Conservation (phyloP, 2,888 invertebrate genomes). For the Ectropis crepuscularia region DNA sequence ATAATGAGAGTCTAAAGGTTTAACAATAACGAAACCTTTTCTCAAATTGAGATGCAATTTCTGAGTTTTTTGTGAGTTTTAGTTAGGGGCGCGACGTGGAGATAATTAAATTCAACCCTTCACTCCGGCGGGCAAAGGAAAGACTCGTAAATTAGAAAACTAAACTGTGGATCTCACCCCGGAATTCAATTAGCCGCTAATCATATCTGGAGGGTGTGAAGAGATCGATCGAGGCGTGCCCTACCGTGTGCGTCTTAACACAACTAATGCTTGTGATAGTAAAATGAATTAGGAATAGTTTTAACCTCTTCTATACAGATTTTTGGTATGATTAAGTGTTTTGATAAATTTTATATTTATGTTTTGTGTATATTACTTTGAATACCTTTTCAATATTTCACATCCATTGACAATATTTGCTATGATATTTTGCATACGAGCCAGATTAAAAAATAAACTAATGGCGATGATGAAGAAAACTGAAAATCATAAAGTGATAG, state of each 20-base stretch:
- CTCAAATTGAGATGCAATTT: slow-evolving; percentile 65
- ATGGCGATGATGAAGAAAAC: no score
- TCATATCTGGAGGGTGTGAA: slow-evolving; percentile 83
- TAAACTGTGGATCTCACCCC: slow-evolving; percentile 83
- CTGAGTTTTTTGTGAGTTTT: slow-evolving; percentile 65
- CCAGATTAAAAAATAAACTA: no score
- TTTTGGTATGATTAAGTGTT: no score
- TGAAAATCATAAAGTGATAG: no score
- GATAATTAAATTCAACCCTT: slow-evolving; percentile 84
- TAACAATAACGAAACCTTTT: slow-evolving; percentile 53
- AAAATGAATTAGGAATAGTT: slow-evolving; percentile 29
- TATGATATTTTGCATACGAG: no score
- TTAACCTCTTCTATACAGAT: no score
- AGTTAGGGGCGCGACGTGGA: slow-evolving; percentile 63
- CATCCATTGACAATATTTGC: no score
- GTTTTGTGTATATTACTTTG: no score
- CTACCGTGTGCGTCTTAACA: slow-evolving; percentile 60
- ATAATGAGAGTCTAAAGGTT: slow-evolving; percentile 50
- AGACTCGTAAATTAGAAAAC: slow-evolving; percentile 84
- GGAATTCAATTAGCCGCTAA: slow-evolving; percentile 83
- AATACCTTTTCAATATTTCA: no score
- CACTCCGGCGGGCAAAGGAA: slow-evolving; percentile 73
- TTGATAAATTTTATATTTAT: no score
- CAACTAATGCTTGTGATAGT: slow-evolving; percentile 41
- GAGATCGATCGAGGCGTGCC: slow-evolving; percentile 72